Conservation (phyloP, 2,888 invertebrate species). For the Perizoma flavofasciatum region DNA sequence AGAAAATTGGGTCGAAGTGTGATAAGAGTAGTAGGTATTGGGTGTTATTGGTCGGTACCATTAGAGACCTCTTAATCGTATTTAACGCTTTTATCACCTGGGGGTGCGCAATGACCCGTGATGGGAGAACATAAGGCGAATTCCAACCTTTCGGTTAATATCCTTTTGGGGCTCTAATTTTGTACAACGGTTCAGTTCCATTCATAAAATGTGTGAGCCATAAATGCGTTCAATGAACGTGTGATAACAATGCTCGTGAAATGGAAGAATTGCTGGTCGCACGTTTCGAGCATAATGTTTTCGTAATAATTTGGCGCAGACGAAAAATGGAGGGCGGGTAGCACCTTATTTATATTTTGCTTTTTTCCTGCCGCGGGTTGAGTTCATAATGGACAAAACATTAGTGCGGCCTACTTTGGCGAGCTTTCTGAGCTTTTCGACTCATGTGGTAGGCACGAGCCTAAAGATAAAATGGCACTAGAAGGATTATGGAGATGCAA, state of each 20-base stretch:
- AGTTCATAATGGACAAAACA: constrained; percentile 78
- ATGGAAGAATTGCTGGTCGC: constrained; percentile 30
- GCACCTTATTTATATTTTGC: constrained; percentile 71
- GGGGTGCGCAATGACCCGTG: constrained; percentile 71
- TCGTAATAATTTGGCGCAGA: constrained; percentile 41
- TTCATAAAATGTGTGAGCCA: constrained; percentile 45
- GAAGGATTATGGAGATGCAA: constrained; percentile 41
- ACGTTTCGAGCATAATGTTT: constrained; percentile 36
- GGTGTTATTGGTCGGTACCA: constrained; percentile 69
- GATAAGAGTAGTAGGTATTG: constrained; percentile 66
- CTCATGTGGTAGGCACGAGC: constrained; percentile 48
- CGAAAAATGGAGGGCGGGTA: constrained; percentile 43
- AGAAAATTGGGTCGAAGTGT: constrained; percentile 78
- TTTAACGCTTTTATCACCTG: constrained; percentile 80
- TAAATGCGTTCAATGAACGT: constrained; percentile 44
- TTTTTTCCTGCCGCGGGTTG: constrained; percentile 52
- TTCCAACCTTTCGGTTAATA: constrained; percentile 45
- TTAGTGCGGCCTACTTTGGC: constrained; percentile 71
- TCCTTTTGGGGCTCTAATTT: constrained; percentile 45
- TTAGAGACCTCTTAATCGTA: constrained; percentile 77
- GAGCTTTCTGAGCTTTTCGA: constrained; percentile 73
- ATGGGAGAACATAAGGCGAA: constrained; percentile 56
- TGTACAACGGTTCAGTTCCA: constrained; percentile 37
- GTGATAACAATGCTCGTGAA: constrained; percentile 41
- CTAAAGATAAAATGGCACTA: constrained; percentile 46